phyloP scores from a whole-genome alignment of 2,888 invertebrate genomes.

The Tridacna gigas region DNA sequence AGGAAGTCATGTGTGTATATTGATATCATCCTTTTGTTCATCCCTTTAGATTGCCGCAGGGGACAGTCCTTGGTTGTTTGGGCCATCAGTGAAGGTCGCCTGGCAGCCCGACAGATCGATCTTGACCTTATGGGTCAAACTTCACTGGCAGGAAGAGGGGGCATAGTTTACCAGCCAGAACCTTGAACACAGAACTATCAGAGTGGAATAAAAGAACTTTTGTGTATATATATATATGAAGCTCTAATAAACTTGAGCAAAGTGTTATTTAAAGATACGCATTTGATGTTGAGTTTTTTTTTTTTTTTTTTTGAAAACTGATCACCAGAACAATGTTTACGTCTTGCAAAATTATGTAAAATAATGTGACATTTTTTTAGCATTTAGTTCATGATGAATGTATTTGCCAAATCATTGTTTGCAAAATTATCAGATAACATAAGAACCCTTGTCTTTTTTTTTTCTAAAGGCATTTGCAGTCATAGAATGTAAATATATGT shows the following conservation, averaged over 20 bases:
- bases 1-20: not conserved
- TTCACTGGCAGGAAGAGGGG: constrained; percentile 96
- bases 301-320: too few relatives aligned
- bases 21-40: not conserved
- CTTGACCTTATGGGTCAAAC: constrained; percentile 91
- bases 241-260: not conserved
- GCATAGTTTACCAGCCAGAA: constrained; percentile 87
- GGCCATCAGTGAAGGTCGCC: constrained; percentile 99
- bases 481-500: too few relatives aligned
- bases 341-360: too few relatives aligned
- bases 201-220: not conserved
- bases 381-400: too few relatives aligned
- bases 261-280: too few relatives aligned
- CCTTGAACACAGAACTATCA: constrained; percentile 33
- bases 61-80: constrained; percentile 99
- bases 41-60: constrained; percentile 94
- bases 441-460: too few relatives aligned
- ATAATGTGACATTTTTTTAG: too few relatives aligned
- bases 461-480: too few relatives aligned
- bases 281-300: too few relatives aligned
- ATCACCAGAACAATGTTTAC: too few relatives aligned
- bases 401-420: too few relatives aligned
- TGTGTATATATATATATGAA: not conserved
- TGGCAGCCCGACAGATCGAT: constrained; percentile 97
- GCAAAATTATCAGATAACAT: too few relatives aligned